These are phyloP conservation scores for Dasyurus viverrinus DNA, from an alignment of 2,113 vertebrate genomes.

Conservation along the genomic window DNA sequence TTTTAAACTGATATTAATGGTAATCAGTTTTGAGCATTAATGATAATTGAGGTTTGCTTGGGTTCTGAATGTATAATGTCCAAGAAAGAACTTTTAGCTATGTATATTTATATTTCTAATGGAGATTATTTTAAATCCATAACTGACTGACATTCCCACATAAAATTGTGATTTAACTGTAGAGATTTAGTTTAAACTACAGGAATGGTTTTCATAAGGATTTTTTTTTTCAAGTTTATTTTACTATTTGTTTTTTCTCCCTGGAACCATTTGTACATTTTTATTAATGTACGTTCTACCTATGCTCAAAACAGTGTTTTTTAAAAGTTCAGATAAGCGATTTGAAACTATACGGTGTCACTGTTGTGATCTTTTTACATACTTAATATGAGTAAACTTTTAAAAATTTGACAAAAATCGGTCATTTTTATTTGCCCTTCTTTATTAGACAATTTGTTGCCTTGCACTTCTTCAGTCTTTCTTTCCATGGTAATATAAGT, in stretches of 20 bases:
- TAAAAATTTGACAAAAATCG: constrained; percentile 67
- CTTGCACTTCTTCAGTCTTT: constrained; percentile 58
- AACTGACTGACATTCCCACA: constrained; percentile 71
- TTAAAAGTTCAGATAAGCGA: constrained; percentile 57
- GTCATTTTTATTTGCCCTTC: constrained; percentile 48
- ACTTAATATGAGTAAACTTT: constrained; percentile 60
- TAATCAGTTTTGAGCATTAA: constrained; percentile 72
- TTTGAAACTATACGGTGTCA: constrained; percentile 58
- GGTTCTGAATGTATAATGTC: constrained; percentile 66
- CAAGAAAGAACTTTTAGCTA: constrained; percentile 55
- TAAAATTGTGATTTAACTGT: constrained; percentile 69
- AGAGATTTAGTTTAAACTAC: constrained; percentile 73
- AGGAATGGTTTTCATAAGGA: constrained; percentile 62
- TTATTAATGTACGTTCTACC: constrained; percentile 62
- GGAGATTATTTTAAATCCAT: constrained; percentile 71
- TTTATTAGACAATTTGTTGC: constrained; percentile 65
- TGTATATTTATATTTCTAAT: constrained; percentile 72
- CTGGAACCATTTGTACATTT: constrained; percentile 51
- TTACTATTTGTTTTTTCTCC: constrained; percentile 70
- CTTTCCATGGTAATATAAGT: constrained; percentile 22
- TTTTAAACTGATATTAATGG: constrained; percentile 72
- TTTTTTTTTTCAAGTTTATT: constrained; percentile 70
- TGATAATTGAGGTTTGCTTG: constrained; percentile 75
- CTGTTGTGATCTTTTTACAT: constrained; percentile 53
- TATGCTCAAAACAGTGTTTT: constrained; percentile 62